Evolutionary conservation across 2,113 vertebrate species (phyloP).

Genomic region (Isurus oxyrinchus): DNA sequence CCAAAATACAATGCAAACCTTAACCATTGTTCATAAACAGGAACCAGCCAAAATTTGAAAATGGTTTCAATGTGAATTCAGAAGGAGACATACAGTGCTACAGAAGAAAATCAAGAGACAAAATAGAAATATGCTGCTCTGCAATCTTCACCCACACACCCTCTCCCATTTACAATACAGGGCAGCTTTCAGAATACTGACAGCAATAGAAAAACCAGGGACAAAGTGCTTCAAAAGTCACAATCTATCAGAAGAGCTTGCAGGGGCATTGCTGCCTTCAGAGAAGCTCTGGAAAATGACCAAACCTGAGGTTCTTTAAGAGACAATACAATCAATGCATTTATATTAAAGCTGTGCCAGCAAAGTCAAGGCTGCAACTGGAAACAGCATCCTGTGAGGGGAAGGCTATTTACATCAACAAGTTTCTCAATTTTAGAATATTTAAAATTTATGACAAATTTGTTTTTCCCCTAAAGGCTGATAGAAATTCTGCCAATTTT

Average conservation of each 20-base stretch:
- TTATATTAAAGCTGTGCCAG: neutral
- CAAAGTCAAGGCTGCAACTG: neutral
- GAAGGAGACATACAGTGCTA: neutral
- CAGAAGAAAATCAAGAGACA: neutral
- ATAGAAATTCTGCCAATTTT: neutral
- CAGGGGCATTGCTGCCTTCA: neutral
- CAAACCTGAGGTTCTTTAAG: neutral
- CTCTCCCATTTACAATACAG: neutral
- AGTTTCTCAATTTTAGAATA: neutral
- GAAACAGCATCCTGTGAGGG: neutral
- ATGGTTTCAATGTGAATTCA: neutral
- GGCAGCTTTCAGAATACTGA: neutral
- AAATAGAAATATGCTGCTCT: neutral
- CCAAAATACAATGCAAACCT: neutral
- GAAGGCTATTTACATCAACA: neutral
- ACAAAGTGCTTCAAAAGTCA: neutral
- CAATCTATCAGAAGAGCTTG: neutral
- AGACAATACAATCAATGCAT: neutral
- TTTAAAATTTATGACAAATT: neutral
- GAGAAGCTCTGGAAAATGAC: neutral
- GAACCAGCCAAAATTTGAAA: neutral
- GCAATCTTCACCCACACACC: neutral
- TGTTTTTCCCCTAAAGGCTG: neutral
- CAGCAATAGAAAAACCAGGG: neutral
- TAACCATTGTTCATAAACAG: slow-evolving; percentile 18